These are phyloP conservation scores for Paramuricea clavata DNA, from an alignment of 92 coral and sea anemone species.

Conservation along the genomic window DNA sequence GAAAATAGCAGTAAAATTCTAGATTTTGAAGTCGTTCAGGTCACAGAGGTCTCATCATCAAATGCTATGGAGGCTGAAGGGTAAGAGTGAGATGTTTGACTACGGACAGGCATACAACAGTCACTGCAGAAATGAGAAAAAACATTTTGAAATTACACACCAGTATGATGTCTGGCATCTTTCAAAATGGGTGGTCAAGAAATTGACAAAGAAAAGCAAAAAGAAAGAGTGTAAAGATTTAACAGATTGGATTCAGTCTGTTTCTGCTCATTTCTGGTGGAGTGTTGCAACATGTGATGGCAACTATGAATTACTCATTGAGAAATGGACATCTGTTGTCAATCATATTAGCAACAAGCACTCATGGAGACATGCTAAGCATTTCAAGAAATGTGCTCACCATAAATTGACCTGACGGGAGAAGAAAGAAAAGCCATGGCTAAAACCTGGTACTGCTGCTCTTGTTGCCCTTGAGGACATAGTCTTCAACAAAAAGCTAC, in stretches of 20 bases:
- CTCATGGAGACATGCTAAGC: conserved; percentile 46
- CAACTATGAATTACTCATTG: conserved; percentile 57
- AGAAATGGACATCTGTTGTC: conserved; percentile 69
- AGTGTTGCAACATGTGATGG: conserved; percentile 68
- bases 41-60: conserved; percentile 63
- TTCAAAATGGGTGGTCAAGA: not conserved
- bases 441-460: conserved; percentile 57
- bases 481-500: conserved; percentile 57
- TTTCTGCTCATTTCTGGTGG: conserved; percentile 75
- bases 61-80: conserved; percentile 74
- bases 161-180: conserved; percentile 1
- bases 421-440: conserved; percentile 59
- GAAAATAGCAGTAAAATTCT: conserved; percentile 50
- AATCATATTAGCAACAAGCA: conserved; percentile 61
- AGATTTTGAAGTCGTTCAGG: conserved; percentile 60
- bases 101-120: too few species aligned
- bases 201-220: conserved; percentile 17
- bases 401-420: conserved; percentile 44
- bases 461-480: conserved; percentile 71
- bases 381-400: conserved; percentile 63
- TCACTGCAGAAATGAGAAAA: not conserved
- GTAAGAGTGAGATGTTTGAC: not conserved
- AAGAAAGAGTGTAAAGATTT: conserved; percentile 7
- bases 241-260: conserved; percentile 63
- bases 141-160: not conserved